Conservation (phyloP, 2,113 vertebrate genomes). For the Nyctibius bracteatus region DNA sequence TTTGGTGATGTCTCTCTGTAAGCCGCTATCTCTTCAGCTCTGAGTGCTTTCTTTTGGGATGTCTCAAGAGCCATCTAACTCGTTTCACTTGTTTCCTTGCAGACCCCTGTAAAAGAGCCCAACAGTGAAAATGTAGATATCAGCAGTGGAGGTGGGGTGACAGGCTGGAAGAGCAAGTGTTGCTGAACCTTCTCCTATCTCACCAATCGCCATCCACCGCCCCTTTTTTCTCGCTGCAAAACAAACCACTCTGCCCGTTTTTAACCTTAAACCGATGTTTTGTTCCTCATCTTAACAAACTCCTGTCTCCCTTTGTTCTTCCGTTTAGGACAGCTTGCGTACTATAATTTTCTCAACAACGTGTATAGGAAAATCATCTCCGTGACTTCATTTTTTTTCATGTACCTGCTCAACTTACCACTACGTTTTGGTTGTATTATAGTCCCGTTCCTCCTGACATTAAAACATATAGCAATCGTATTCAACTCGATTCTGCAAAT, state of each 20-base stretch:
- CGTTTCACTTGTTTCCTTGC: constrained; percentile 59
- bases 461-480: constrained; percentile 70
- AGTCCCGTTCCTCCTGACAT: constrained; percentile 74
- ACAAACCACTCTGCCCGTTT: constrained; percentile 85
- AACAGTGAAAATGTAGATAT: constrained; percentile 99
- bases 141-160: constrained; percentile 93
- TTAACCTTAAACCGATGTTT: constrained; percentile 74
- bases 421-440: constrained; percentile 82
- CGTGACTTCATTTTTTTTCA: constrained; percentile 81
- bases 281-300: constrained; percentile 73
- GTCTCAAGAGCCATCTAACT: not conserved
- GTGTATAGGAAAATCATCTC: constrained; percentile 86
- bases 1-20: rapidly evolving
- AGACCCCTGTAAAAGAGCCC: constrained; percentile 99
- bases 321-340: constrained; percentile 81
- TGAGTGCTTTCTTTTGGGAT: rapidly evolving
- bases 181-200: constrained; percentile 82
- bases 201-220: constrained; percentile 69
- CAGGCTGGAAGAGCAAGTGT: constrained; percentile 98
- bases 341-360: constrained; percentile 79
- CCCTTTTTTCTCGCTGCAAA: constrained; percentile 80
- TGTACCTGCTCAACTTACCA: constrained; percentile 73
- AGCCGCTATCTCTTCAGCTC: rapidly evolving
- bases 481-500: constrained; percentile 72
- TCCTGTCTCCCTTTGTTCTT: constrained; percentile 71